phyloP scores from a whole-genome alignment of 2,797 vertebrate genomes.

The Amblyraja radiata region DNA sequence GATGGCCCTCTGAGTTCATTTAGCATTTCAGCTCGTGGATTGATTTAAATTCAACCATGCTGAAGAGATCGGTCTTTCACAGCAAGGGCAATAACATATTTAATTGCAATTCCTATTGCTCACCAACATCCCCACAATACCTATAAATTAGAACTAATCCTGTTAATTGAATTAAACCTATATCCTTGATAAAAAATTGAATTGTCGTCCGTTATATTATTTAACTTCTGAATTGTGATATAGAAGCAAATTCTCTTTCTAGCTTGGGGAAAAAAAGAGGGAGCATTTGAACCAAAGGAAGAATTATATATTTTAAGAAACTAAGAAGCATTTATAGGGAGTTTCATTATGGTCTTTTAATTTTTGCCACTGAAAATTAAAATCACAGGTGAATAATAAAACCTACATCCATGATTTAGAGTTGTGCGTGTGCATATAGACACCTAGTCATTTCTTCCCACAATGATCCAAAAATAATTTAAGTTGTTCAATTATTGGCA shows the following conservation, averaged over 20 bases:
- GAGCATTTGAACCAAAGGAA: background rate
- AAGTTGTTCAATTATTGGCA: background rate
- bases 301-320: background rate
- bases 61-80: background rate
- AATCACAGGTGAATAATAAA: background rate
- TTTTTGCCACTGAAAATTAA: background rate
- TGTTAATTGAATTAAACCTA: background rate
- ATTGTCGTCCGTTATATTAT: background rate
- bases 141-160: background rate
- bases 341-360: background rate
- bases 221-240: background rate
- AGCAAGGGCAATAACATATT: background rate
- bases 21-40: background rate
- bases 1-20: background rate
- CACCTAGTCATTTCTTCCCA: background rate
- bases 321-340: background rate
- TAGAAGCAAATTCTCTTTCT: background rate
- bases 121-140: background rate
- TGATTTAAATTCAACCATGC: background rate
- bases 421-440: background rate
- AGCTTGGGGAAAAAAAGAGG: background rate
- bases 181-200: background rate
- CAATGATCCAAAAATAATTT: background rate
- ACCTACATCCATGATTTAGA: background rate
- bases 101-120: background rate